Conservation (phyloP, 1,140 invertebrate genomes). For the Drosophila nebulosa region DNA sequence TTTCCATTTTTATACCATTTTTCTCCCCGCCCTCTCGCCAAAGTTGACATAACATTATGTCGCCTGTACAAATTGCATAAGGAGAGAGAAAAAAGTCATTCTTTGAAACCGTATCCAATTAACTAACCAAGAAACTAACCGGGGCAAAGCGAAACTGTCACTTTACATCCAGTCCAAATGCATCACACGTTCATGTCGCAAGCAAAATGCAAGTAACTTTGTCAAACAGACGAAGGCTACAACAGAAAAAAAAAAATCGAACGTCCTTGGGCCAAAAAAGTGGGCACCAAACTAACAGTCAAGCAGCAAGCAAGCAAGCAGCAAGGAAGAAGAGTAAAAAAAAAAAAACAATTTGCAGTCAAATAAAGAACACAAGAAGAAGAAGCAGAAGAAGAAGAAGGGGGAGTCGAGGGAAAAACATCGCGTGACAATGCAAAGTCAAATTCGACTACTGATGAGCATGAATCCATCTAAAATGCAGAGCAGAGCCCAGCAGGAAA, state of each 20-base stretch:
- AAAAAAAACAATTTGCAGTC: slow-evolving; percentile 66
- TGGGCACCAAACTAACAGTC: slow-evolving; percentile 41
- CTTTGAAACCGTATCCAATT: slow-evolving; percentile 33
- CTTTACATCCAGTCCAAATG: slow-evolving; percentile 38
- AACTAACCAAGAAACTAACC: slow-evolving; percentile 44
- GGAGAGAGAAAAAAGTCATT: slow-evolving; percentile 10
- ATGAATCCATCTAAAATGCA: slow-evolving; percentile 45
- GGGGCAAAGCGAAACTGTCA: slow-evolving; percentile 54
- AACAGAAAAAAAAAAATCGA: slow-evolving; percentile 55
- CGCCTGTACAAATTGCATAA: slow-evolving; percentile 30
- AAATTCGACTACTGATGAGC: slow-evolving; percentile 61
- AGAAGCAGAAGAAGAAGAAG: too few relatives aligned
- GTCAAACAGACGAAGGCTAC: slow-evolving; percentile 23
- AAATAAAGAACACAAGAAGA: slow-evolving; percentile 35
- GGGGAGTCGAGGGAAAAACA: slow-evolving; percentile 12
- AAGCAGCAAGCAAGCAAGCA: too few relatives aligned
- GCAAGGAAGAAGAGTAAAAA: not conserved
- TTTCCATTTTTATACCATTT: not conserved
- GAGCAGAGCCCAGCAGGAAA: slow-evolving; percentile 15
- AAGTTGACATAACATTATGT: slow-evolving; percentile 10
- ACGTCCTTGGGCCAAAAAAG: slow-evolving; percentile 63
- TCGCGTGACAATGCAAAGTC: slow-evolving; percentile 72
- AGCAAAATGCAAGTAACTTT: slow-evolving; percentile 51
- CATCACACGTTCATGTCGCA: slow-evolving; percentile 33
- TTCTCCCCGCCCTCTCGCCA: not conserved